These are phyloP conservation scores for Teleiodes luculella DNA, from an alignment of 2,888 invertebrate species.

Conservation along the genomic window DNA sequence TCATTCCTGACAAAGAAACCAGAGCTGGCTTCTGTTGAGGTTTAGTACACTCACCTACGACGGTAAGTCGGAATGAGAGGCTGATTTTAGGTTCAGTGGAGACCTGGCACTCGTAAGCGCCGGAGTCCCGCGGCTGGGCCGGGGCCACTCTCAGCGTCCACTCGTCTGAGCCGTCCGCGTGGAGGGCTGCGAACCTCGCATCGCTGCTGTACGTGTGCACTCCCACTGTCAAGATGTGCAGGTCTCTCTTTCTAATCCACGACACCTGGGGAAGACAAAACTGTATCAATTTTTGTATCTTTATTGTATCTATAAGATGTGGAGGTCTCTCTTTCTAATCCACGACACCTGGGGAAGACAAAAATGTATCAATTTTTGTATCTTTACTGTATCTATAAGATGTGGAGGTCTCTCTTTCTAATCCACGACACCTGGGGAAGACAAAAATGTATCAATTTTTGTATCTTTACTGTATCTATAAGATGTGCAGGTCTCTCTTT, in stretches of 20 bases:
- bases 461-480: too few relatives aligned
- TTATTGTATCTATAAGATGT: too few relatives aligned
- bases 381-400: too few relatives aligned
- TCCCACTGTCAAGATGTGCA: slow-evolving; percentile 83
- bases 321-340: slow-evolving; percentile 90
- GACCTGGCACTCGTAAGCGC: slow-evolving; percentile 94
- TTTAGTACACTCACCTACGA: slow-evolving; percentile 89
- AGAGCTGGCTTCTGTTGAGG: too few relatives aligned
- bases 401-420: slow-evolving; percentile 87
- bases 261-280: slow-evolving; percentile 81
- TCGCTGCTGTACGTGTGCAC: slow-evolving; percentile 82
- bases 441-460: too few relatives aligned
- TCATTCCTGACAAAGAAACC: too few relatives aligned
- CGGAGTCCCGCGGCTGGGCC: slow-evolving; percentile 86
- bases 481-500: slow-evolving; percentile 86
- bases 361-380: too few relatives aligned
- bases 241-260: slow-evolving; percentile 90
- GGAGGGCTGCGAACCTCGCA: slow-evolving; percentile 80
- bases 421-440: slow-evolving; percentile 88
- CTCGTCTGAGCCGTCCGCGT: slow-evolving; percentile 80
- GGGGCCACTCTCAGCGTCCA: slow-evolving; percentile 81
- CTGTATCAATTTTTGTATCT: too few relatives aligned
- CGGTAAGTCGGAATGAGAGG: slow-evolving; percentile 82
- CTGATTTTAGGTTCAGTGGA: slow-evolving; percentile 95
- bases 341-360: slow-evolving; percentile 84